Conservation (phyloP, 2,888 invertebrate genomes). For the Drosophila siamana region DNA sequence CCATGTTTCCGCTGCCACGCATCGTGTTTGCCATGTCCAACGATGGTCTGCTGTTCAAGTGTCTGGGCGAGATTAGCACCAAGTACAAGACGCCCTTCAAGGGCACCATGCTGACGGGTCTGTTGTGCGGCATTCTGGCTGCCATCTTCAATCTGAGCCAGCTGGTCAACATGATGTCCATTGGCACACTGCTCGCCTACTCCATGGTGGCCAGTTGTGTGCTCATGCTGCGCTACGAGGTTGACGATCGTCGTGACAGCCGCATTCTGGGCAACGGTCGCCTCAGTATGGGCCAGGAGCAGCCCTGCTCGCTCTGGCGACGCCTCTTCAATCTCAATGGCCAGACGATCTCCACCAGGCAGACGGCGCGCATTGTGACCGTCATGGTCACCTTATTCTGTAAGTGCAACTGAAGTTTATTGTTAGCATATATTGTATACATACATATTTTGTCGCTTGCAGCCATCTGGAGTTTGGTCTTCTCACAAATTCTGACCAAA, state of each 20-base stretch:
- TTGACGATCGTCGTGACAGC: conserved; percentile 76
- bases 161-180: conserved; percentile 92
- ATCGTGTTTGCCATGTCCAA: conserved; percentile 95
- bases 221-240: conserved; percentile 88
- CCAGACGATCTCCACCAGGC: conserved; percentile 85
- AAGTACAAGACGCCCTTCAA: conserved; percentile 92
- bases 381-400: conserved; percentile 85
- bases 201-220: conserved; percentile 92
- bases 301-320: conserved; percentile 66
- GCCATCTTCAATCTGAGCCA: conserved; percentile 90
- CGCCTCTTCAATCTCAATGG: conserved; percentile 85
- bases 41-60: conserved; percentile 93
- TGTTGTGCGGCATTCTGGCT: conserved; percentile 90
- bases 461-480: conserved; percentile 79
- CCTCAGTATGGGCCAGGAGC: conserved; percentile 44
- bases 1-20: conserved; percentile 94
- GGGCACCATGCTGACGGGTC: conserved; percentile 91
- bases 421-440: background rate
- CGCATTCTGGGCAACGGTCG: conserved; percentile 65
- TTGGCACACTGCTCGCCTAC: conserved; percentile 91
- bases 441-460: conserved; percentile 19
- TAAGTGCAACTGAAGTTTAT: conserved; percentile 62
- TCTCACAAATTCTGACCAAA: conserved; percentile 75
- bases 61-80: conserved; percentile 90
- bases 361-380: conserved; percentile 85